Evolutionary conservation across 2,888 invertebrate genomes (phyloP), one percentile per base, ranked within the genome.

Genomic region (Phalangium opilio): DNA sequence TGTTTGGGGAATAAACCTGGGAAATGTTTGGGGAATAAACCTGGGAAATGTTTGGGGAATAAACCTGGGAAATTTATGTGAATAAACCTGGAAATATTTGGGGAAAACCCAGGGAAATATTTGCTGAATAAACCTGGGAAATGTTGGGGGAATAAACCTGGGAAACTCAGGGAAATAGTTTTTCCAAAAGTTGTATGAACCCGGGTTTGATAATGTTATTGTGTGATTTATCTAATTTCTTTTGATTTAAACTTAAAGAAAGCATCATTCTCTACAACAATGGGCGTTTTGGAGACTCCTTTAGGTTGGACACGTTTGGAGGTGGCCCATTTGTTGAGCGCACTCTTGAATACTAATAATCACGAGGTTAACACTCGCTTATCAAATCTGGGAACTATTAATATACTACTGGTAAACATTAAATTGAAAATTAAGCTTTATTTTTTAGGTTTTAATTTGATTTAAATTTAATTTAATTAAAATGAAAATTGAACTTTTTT

Each of bases 241-340:
- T n/a, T n/a, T n/a, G n/a, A n/a, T n/a, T 27, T 27, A 7, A 27
- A 4, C 27, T 36, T 36, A 15, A 27, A 67, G 67, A 68, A 67
- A 65, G 54, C 73, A 69, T 66, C 76, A 45, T 75, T 83, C 60
- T 71, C 72, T 59, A 80, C 80, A 57, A 79, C 79, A 54, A 76
- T 75, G 56, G 82, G 83, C 50, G 63, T 75, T 54, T 66, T 83
- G 59, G 75, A 79, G 57, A 78, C 78, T 52, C 84, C 84, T 21
- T 72, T 87, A 60, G 87, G 87, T 50, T 78, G 77, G 64, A 78
- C 81, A 41, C 73, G 87, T 54, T 71, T 87, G 52, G 81, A 85
- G 66, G 78, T 85, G 57, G 77, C 82, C 51, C 79, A 79, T 63
- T 73, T 90, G 57, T 73, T 89, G 62, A 77, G 82, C 55, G 78